Conservation (phyloP, 2,888 invertebrate species). For the Tenthredo scrophulariae region DNA sequence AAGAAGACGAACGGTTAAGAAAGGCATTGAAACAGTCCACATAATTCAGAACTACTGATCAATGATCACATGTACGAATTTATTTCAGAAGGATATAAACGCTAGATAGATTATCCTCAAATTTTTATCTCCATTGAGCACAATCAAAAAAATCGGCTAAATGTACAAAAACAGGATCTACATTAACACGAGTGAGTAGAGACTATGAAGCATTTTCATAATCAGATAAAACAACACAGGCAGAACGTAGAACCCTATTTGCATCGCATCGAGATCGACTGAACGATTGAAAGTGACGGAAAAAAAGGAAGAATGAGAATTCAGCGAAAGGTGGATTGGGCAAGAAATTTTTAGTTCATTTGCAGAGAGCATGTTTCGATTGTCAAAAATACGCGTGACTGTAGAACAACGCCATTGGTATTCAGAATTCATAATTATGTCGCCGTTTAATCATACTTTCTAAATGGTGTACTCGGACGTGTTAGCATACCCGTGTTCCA, state of each 20-base stretch:
- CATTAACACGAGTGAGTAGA: neutral
- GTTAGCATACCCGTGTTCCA: neutral
- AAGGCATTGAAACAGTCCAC: neutral
- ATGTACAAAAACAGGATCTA: neutral
- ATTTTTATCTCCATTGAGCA: neutral
- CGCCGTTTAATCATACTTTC: conserved; percentile 47
- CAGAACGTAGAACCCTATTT: neutral
- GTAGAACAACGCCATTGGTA: conserved; percentile 9
- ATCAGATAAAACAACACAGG: neutral
- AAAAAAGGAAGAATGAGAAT: neutral
- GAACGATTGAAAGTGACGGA: neutral
- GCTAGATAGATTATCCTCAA: neutral
- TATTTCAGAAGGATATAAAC: neutral
- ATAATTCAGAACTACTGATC: neutral
- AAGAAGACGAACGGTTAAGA: neutral
- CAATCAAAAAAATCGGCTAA: neutral
- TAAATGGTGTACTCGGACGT: conserved; percentile 35
- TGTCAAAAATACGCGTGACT: neutral
- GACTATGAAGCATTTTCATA: neutral
- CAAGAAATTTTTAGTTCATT: neutral
- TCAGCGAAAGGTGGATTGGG: conserved; percentile 4
- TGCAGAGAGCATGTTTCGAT: neutral
- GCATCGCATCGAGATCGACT: neutral
- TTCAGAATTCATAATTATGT: conserved; percentile 38
- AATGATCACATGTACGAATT: neutral